Conservation (phyloP, 2,888 invertebrate genomes). For the Pyralis farinalis region DNA sequence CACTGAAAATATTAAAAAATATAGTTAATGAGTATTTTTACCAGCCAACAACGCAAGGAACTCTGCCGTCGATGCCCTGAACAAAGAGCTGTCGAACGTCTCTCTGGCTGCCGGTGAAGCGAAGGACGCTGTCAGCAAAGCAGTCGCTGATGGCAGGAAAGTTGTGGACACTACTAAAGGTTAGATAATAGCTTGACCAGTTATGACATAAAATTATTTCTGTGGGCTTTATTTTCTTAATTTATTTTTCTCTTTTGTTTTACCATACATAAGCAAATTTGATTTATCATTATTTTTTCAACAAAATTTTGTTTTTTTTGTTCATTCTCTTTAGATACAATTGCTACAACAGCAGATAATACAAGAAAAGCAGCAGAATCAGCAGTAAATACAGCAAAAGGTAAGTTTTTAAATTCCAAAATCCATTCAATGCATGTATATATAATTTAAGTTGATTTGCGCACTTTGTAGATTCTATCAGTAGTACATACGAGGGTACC, state of each 20-base stretch:
- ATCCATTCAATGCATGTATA: constrained; percentile 18
- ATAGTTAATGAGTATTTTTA: no score
- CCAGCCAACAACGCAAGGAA: constrained; percentile 65
- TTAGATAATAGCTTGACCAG: constrained; percentile 21
- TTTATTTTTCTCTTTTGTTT: constrained; percentile 13
- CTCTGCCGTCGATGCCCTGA: constrained; percentile 75
- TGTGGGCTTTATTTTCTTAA: constrained; percentile 10
- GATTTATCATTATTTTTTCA: constrained; percentile 9
- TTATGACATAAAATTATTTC: no score
- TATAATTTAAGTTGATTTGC: constrained; percentile 17
- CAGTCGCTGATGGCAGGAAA: constrained; percentile 72
- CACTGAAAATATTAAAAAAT: no score
- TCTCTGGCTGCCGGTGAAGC: constrained; percentile 72
- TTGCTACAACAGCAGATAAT: constrained; percentile 62
- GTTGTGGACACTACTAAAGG: constrained; percentile 72
- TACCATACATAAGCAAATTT: constrained; percentile 7
- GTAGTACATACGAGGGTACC: constrained; percentile 44
- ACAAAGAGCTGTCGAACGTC: constrained; percentile 74
- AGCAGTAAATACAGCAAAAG: constrained; percentile 66
- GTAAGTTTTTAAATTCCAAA: constrained; percentile 31
- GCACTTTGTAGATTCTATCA: constrained; percentile 46
- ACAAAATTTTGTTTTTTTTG: constrained; percentile 17
- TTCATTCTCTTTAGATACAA: constrained; percentile 46
- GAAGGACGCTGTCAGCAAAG: constrained; percentile 62
- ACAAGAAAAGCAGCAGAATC: constrained; percentile 71